phyloP scores from a whole-genome alignment of 2,888 invertebrate species.

The Lamellibrachia columna region DNA sequence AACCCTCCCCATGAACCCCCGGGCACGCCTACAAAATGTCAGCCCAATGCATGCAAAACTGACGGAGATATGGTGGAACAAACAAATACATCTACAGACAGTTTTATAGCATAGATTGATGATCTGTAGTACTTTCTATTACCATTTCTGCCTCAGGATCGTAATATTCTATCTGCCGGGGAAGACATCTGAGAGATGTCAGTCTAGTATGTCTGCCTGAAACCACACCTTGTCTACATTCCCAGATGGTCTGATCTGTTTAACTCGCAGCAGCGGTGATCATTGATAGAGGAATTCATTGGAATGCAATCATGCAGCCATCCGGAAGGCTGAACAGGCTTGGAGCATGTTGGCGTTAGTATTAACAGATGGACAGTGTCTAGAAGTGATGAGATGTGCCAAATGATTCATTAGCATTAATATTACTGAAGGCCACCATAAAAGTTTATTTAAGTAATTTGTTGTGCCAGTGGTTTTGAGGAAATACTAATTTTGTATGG shows the following conservation, averaged over 20 bases:
- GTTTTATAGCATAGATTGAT: background rate
- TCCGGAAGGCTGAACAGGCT: background rate
- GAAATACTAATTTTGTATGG: too few relatives aligned
- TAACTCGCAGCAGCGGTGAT: background rate
- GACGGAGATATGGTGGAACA: too few relatives aligned
- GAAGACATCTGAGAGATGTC: background rate
- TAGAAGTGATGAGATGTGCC: background rate
- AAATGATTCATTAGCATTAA: background rate
- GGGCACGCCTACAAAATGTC: too few relatives aligned
- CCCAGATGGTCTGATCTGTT: background rate
- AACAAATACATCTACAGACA: too few relatives aligned
- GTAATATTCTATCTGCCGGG: background rate
- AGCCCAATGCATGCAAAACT: too few relatives aligned
- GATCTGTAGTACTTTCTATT: background rate
- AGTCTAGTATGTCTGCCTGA: background rate
- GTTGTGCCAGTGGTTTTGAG: background rate
- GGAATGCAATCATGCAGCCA: background rate
- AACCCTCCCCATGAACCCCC: too few relatives aligned
- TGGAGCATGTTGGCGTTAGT: background rate
- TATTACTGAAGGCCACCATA: background rate
- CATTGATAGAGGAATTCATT: conserved; percentile 9
- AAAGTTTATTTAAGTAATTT: background rate
- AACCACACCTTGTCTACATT: background rate
- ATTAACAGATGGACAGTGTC: background rate
- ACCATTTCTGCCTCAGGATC: background rate